A percentile compares a stretch with the other conserved stretches of the same genome.
phyloP scores from a whole-genome alignment of 1,140 invertebrate genomes.

The Euglossa dilemma region DNA sequence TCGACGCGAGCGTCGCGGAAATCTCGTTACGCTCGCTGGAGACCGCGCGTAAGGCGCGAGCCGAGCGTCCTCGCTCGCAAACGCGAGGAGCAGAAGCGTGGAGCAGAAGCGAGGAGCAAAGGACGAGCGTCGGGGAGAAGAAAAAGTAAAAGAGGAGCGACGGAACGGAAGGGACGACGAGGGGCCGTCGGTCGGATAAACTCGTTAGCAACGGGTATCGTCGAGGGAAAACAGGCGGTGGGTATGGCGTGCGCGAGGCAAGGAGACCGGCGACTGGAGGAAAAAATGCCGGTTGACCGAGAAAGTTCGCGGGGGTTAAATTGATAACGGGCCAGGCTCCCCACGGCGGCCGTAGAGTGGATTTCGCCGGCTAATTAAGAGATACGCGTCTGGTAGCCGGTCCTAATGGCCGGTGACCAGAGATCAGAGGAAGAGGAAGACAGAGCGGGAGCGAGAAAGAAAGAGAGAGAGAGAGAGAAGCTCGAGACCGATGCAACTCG shows the following conservation, averaged over 20 bases:
- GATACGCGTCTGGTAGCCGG: slow-evolving; percentile 61
- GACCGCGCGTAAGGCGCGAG: background rate
- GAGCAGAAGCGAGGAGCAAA: no score
- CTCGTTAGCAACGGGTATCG: slow-evolving; percentile 33
- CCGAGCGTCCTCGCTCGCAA: background rate
- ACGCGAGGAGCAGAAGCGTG: background rate
- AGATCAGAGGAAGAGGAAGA: background rate
- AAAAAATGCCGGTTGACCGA: slow-evolving; percentile 27
- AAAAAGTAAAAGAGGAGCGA: background rate
- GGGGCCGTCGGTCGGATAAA: slow-evolving; percentile 20
- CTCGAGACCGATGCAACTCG: background rate
- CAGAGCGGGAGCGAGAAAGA: no score
- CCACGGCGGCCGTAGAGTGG: slow-evolving; percentile 36
- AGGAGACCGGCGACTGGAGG: background rate
- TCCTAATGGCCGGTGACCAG: slow-evolving; percentile 37
- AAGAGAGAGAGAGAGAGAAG: no score
- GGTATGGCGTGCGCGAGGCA: background rate
- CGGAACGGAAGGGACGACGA: background rate
- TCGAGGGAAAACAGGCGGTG: slow-evolving; percentile 26
- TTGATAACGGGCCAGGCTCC: slow-evolving; percentile 56
- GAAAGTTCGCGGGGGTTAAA: slow-evolving; percentile 52
- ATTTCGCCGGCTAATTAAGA: slow-evolving; percentile 69
- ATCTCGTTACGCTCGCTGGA: background rate
- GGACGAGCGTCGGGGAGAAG: background rate
- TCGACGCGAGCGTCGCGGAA: background rate